Percentiles rank a stretch among this genome's conserved stretches.
phyloP scores from a whole-genome alignment of 2,797 vertebrate species.

The Urosaurus nigricauda region DNA sequence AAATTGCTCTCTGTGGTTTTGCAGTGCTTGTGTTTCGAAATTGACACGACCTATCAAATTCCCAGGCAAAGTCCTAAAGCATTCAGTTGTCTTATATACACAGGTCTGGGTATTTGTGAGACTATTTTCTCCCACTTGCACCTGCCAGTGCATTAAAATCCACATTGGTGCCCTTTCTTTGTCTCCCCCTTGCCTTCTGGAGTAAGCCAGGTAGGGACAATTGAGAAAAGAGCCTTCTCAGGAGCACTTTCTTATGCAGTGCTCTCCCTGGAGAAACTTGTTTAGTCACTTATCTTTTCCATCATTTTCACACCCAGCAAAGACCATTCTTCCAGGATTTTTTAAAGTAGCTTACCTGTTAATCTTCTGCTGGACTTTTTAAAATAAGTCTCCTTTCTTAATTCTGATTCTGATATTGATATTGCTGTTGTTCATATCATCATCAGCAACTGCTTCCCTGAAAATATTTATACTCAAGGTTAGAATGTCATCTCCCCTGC shows the following conservation, averaged over 20 bases:
- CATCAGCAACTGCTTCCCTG: background rate
- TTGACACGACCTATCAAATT: too few relatives aligned
- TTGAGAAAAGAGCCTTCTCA: background rate
- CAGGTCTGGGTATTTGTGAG: background rate
- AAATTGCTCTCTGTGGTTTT: background rate
- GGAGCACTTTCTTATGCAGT: background rate
- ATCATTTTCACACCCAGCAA: background rate
- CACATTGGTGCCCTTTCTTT: background rate
- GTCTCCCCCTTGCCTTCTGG: background rate
- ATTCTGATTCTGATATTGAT: background rate
- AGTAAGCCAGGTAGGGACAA: background rate
- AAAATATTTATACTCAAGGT: background rate
- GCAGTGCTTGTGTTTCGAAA: background rate
- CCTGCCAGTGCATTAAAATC: background rate
- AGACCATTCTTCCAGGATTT: background rate
- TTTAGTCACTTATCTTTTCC: background rate
- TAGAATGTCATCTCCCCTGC: background rate
- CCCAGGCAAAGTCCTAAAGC: too few relatives aligned
- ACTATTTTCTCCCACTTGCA: background rate
- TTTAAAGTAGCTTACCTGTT: background rate
- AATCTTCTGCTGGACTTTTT: background rate
- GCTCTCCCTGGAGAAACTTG: background rate
- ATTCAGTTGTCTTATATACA: background rate
- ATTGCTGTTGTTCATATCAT: background rate
- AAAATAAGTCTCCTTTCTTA: background rate